Conservation (phyloP, 2,113 vertebrate species). For the Ardeotis arabs region DNA sequence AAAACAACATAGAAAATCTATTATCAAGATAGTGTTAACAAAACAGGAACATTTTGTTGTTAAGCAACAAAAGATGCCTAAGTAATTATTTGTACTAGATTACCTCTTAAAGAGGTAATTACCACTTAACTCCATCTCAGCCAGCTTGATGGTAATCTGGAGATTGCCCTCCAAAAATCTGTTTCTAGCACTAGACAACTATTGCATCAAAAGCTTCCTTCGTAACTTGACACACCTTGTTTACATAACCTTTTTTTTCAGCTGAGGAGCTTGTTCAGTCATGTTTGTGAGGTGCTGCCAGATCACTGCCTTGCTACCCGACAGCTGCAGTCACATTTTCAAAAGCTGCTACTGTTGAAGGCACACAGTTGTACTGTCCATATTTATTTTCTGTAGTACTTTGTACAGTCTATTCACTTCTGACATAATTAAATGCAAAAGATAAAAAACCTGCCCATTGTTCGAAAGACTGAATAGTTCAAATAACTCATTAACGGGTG, state of each 20-base stretch:
- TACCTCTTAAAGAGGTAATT: background rate
- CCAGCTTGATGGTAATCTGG: background rate
- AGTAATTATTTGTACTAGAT: background rate
- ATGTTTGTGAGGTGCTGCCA: background rate
- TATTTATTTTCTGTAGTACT: background rate
- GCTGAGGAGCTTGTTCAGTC: background rate
- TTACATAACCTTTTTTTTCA: background rate
- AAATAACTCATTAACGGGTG: background rate
- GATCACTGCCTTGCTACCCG: rapidly evolving
- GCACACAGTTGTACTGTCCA: rapidly evolving
- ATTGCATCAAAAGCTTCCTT: background rate
- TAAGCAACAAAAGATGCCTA: background rate
- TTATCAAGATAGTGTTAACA: background rate
- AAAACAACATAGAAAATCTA: background rate
- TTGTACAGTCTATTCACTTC: background rate
- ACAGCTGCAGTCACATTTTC: background rate
- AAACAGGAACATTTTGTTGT: background rate
- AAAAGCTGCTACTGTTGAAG: background rate
- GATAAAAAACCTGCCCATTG: background rate
- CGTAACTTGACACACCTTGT: background rate
- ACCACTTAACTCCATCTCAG: background rate
- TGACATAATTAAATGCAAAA: background rate
- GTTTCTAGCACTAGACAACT: background rate
- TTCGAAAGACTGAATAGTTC: background rate
- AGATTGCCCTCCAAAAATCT: background rate